A percentile compares a stretch with the other conserved stretches of the same genome.
phyloP scores from a whole-genome alignment of 2,888 invertebrate species.

The Campaea margaritaria region DNA sequence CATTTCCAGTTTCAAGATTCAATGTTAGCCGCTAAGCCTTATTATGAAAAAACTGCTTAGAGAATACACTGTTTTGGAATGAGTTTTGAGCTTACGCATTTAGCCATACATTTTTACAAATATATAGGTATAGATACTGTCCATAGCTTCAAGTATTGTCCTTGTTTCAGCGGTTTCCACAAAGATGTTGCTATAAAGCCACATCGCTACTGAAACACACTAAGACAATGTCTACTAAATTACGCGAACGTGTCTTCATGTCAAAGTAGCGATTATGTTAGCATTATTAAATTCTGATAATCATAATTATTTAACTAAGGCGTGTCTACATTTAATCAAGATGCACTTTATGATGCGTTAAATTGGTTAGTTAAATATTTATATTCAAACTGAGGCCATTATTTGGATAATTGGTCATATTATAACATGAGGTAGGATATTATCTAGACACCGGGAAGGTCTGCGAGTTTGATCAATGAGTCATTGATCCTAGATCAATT shows the following conservation, averaged over 20 bases:
- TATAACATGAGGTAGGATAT: neutral
- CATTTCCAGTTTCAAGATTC: constrained; percentile 22
- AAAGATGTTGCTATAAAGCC: too few relatives aligned
- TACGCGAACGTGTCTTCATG: constrained; percentile 7
- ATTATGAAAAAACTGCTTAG: constrained; percentile 1
- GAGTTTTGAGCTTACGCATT: too few relatives aligned
- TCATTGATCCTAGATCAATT: constrained; percentile 9
- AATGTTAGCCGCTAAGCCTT: neutral
- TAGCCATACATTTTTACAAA: too few relatives aligned
- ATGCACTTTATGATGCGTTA: constrained; percentile 16
- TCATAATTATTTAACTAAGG: neutral
- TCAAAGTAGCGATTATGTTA: constrained; percentile 1
- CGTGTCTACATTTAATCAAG: constrained; percentile 7
- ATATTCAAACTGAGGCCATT: neutral
- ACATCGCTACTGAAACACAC: neutral
- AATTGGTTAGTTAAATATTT: constrained; percentile 9
- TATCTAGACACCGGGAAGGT: constrained; percentile 20
- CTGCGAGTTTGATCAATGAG: constrained; percentile 14
- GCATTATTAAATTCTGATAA: neutral
- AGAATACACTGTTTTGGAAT: too few relatives aligned
- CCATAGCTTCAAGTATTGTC: neutral
- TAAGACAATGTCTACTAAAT: neutral
- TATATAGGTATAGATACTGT: too few relatives aligned
- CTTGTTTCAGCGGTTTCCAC: neutral
- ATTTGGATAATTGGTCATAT: constrained; percentile 13